These are phyloP conservation scores for Parotocinclus haroldoi DNA, from an alignment of 2,797 vertebrate species.

Conservation along the genomic window DNA sequence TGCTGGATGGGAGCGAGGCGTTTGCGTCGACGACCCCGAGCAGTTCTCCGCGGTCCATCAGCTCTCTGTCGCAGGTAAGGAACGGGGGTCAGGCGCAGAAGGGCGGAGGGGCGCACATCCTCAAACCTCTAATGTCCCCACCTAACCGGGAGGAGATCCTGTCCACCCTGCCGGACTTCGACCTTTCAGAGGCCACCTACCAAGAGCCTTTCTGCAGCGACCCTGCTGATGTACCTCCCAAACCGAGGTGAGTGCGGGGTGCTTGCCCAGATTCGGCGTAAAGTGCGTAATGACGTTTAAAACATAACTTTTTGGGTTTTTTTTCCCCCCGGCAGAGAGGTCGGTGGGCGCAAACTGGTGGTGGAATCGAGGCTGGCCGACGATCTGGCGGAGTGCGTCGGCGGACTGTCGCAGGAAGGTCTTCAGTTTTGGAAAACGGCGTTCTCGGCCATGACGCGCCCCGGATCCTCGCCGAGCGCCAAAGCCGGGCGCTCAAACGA, in stretches of 20 bases:
- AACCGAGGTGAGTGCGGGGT: constrained; percentile 80
- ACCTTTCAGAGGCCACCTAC: constrained; percentile 90
- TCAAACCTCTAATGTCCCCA: constrained; percentile 97
- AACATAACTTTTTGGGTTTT: not conserved
- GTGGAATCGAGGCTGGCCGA: constrained; percentile 84
- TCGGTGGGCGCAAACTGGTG: constrained; percentile 85
- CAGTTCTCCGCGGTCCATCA: constrained; percentile 90
- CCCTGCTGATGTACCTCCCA: constrained; percentile 89
- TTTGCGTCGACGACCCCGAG: constrained; percentile 85
- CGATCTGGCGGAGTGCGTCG: constrained; percentile 86
- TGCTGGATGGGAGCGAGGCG: constrained; percentile 73
- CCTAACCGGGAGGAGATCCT: constrained; percentile 95
- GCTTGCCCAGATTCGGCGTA: too few relatives aligned
- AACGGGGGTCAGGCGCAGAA: constrained; percentile 77
- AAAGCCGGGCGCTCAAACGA: constrained; percentile 48
- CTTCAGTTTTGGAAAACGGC: constrained; percentile 93
- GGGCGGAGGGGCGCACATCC: constrained; percentile 78
- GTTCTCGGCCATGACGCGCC: constrained; percentile 90
- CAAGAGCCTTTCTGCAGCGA: constrained; percentile 97
- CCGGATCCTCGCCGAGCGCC: constrained; percentile 67
- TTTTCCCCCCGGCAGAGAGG: constrained; percentile 74
- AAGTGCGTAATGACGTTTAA: not conserved
- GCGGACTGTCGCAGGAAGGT: constrained; percentile 89
- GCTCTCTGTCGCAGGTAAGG: constrained; percentile 86
- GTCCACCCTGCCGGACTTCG: constrained; percentile 84